Evolutionary conservation across 2,797 vertebrate genomes (phyloP), one percentile per base, ranked within the genome.

Genomic region (Arctocebus calabarensis): DNA sequence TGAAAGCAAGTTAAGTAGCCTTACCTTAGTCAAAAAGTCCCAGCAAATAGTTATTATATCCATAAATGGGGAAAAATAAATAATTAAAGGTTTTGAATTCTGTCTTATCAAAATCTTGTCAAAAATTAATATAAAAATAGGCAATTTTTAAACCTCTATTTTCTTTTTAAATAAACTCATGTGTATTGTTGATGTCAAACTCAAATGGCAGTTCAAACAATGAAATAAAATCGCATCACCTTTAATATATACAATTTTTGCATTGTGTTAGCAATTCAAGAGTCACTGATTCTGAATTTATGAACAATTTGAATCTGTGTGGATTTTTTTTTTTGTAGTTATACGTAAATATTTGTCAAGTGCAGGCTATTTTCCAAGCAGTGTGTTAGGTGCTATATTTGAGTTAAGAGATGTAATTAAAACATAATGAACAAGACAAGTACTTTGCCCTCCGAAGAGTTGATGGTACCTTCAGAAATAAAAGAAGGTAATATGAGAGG

Each of bases 171-270:
- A 59, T 91, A 66, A 45, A 89, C 73, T 55, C 34, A 55, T 90
- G 57, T 1, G 23, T 90, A 40, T 84, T 66, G 27, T 90, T 82
- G 62, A 59, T 64, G 4, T 61, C 40, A 90, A 79, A 84, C 32
- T 95, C 37, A 66, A 84, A 78, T 95, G 29, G 48, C 92, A 34
- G 12, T 86, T 95, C 62, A 94, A 82, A 62, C 45, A 93, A 48
- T 94, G 68, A 81, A 94, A 74, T 94, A 73, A 59, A 83, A 71
- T 78, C 0, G 23, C 43, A 11, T 74, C 45, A 87, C 68, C 52
- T 71, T 73, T 91, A 89, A 73, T 88, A 88, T 43, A 68, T 94
- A 62, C 0, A 84, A 19, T 91, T n/a, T 88, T 71, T 37, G 5
- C 12, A 32, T 85, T 84, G 59, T 34, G 23, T 79, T 79, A 89